A percentile compares a stretch with the other conserved stretches of the same genome.
These are phyloP conservation scores for Xerus rutilus DNA, from an alignment of 2,797 vertebrate genomes.

Conservation along the genomic window DNA sequence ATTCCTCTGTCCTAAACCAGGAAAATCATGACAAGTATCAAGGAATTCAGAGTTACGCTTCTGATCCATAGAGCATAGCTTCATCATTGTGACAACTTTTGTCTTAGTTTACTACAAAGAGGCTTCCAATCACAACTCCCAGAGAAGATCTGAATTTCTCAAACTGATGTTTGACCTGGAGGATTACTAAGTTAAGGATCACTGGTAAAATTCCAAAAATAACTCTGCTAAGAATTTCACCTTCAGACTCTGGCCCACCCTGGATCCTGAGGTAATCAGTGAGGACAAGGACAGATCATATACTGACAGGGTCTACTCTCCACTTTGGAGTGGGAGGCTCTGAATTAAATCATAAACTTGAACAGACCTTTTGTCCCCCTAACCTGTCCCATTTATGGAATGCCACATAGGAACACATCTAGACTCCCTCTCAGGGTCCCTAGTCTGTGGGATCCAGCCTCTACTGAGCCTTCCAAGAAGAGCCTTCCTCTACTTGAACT, in stretches of 20 bases:
- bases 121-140: background rate
- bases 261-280: background rate
- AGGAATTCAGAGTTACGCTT: background rate
- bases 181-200: background rate
- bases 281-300: background rate
- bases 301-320: background rate
- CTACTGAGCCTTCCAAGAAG: background rate
- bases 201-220: background rate
- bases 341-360: background rate
- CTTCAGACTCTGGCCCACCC: background rate
- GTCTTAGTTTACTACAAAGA: background rate
- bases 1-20: background rate
- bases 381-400: background rate
- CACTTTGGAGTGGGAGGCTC: background rate
- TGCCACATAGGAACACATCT: background rate
- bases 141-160: background rate
- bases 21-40: conserved; percentile 36
- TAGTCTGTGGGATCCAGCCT: too few species aligned
- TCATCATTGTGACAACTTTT: background rate
- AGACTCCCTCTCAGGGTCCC: background rate
- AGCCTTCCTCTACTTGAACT: background rate
- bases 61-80: background rate
- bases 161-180: background rate
- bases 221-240: conserved; percentile 26
- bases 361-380: background rate